Percentiles rank a stretch among this genome's conserved stretches.
Conservation (phyloP, 2,888 invertebrate species). For the Mimachlamys varia region DNA sequence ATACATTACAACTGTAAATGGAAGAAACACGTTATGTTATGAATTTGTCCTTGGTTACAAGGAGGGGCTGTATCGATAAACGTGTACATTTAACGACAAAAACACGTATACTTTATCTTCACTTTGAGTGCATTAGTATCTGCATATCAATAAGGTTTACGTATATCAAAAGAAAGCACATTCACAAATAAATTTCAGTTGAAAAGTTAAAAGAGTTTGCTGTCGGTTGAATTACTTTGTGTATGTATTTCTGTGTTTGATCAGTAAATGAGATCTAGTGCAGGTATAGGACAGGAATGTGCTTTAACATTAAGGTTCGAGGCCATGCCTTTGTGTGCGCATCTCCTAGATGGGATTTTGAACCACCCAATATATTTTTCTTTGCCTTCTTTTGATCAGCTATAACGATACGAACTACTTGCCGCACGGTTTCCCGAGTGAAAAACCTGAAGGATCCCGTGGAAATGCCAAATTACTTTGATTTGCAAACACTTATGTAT, state of each 20-base stretch:
- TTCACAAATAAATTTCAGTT: neutral
- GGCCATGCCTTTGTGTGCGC: neutral
- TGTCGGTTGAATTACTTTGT: neutral
- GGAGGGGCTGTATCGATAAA: neutral
- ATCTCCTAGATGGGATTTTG: neutral
- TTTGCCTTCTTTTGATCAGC: neutral
- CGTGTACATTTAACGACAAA: neutral
- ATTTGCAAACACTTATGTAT: neutral
- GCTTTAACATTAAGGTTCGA: neutral
- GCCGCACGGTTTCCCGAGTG: constrained; percentile 5
- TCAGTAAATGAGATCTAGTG: neutral
- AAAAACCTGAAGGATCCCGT: neutral
- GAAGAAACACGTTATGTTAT: too few species aligned
- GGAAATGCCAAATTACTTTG: neutral
- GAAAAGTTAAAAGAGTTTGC: neutral
- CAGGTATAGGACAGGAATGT: neutral
- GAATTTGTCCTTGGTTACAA: too few species aligned
- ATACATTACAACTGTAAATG: too few species aligned
- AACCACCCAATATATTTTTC: neutral
- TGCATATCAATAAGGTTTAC: neutral
- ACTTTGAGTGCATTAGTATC: neutral
- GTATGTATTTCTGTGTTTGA: neutral
- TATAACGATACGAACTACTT: neutral
- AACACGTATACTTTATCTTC: neutral
- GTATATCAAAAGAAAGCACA: neutral